Evolutionary conservation across 2,797 vertebrate species (phyloP), one percentile per base, ranked within the genome.

Genomic region (Enteromius paludinosus): DNA sequence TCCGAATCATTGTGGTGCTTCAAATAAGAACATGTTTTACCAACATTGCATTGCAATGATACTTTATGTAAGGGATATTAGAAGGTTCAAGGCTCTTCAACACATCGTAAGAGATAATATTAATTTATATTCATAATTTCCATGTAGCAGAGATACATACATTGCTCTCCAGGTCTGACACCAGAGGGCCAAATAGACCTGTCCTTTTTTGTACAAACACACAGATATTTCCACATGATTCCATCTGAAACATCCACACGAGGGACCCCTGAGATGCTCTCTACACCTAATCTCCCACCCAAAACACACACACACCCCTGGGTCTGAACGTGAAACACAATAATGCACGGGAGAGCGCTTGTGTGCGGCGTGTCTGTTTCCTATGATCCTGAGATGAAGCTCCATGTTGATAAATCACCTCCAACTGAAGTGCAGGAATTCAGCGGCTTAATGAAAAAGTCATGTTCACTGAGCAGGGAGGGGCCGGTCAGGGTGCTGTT

Each of bases 361-460:
- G 64, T 87, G 68, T 77, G 84, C 70, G 74, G 86, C 54, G 47
- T 77, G 92, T 94, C 93, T 95, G 93, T 94, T 95, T 94, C 91
- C 91, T 94, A 94, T 94, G 93, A 95, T 95, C 93, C 92, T 92
- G 91, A 93, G 93, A 90, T 90, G 93, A 94, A 94, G 91, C 92
- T 94, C 91, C 84, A 87, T 76, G 90, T 86, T 86, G 94, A 96
- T 96, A 96, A 96, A 97, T 96, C 96, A 96, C 87, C 92, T 94
- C 92, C 92, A 92, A 93, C 90, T 89, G 92, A 90, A 93, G 91
- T 89, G 91, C 90, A 94, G 91, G 93, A 96, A 96, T 95, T 95
- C 95, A 92, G 94, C 93, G 89, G 93, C 94, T 95, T 96, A 96
- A 97, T 96, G 96, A 95, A 96, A 96, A 96, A 96, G 94, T 96